Evolutionary conservation across 2,797 vertebrate species (phyloP).

Genomic region (Ptychadena robeensis): DNA sequence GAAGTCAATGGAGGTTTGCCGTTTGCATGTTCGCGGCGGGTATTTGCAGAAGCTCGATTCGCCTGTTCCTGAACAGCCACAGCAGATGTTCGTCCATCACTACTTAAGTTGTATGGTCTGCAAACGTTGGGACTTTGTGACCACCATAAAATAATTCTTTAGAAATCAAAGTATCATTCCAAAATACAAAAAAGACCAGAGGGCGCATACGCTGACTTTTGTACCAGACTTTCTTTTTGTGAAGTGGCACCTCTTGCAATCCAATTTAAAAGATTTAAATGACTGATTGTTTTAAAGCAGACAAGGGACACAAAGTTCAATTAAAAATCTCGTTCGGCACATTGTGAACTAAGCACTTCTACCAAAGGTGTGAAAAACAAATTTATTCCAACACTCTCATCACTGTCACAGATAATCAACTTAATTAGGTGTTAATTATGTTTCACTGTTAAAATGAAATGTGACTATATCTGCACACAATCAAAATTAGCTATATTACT

Average conservation of each 20-base stretch:
- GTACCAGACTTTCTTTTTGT: conserved; percentile 24
- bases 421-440: conserved; percentile 62
- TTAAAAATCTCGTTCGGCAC: conserved; percentile 57
- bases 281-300: conserved; percentile 46
- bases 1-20: no score
- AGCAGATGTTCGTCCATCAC: no score
- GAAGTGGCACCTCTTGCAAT: conserved; percentile 31
- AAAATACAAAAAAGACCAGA: background rate
- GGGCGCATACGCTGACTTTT: conserved; percentile 15
- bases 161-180: background rate
- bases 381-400: conserved; percentile 60
- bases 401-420: conserved; percentile 61
- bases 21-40: no score
- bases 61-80: no score
- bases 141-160: background rate
- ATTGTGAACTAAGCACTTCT: conserved; percentile 60
- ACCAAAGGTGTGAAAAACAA: conserved; percentile 60
- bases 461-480: conserved; percentile 58
- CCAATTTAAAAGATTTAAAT: conserved; percentile 57
- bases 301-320: conserved; percentile 59
- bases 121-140: background rate
- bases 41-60: no score
- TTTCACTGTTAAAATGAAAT: conserved; percentile 61
- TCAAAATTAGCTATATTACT: conserved; percentile 44
- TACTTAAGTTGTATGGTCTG: background rate